These are phyloP conservation scores for Lasioglossum morio DNA, from an alignment of 2,888 invertebrate genomes.

Conservation along the genomic window DNA sequence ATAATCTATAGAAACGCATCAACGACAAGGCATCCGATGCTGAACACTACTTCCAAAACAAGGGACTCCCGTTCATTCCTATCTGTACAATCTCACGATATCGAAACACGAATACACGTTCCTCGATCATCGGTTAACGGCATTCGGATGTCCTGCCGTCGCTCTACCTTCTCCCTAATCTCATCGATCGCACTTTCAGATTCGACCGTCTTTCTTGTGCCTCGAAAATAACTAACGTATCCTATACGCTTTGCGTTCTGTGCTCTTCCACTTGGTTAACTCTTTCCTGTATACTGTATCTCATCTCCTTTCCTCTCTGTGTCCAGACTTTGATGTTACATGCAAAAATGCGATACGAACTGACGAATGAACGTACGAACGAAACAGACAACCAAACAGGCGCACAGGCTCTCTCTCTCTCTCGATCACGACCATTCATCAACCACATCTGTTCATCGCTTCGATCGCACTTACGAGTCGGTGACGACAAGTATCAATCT, in stretches of 20 bases:
- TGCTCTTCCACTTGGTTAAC: conserved; percentile 2
- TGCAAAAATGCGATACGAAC: conserved; percentile 75
- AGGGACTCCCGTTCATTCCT: not conserved
- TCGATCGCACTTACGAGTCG: not conserved
- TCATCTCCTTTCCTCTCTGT: conserved; percentile 83
- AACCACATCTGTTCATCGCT: not conserved
- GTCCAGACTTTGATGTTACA: conserved; percentile 79
- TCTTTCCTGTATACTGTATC: conserved; percentile 57
- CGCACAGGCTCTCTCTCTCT: not conserved
- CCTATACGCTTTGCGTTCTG: not conserved
- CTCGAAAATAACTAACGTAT: conserved; percentile 26
- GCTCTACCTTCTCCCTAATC: not conserved
- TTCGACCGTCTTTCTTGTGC: conserved; percentile 30
- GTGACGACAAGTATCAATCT: conserved; percentile 3
- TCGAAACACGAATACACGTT: not conserved
- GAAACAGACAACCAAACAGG: not conserved
- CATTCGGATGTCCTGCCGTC: conserved; percentile 32
- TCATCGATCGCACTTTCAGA: conserved; percentile 18
- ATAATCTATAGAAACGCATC: not conserved
- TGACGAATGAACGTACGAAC: conserved; percentile 18
- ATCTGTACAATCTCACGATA: not conserved
- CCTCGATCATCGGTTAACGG: not conserved
- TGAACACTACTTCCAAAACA: not conserved
- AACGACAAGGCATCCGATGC: conserved; percentile 31
- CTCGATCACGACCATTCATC: not conserved